Base-by-base conservation (phyloP, 2,888 invertebrate species). In the Archips xylosteana region DNA sequence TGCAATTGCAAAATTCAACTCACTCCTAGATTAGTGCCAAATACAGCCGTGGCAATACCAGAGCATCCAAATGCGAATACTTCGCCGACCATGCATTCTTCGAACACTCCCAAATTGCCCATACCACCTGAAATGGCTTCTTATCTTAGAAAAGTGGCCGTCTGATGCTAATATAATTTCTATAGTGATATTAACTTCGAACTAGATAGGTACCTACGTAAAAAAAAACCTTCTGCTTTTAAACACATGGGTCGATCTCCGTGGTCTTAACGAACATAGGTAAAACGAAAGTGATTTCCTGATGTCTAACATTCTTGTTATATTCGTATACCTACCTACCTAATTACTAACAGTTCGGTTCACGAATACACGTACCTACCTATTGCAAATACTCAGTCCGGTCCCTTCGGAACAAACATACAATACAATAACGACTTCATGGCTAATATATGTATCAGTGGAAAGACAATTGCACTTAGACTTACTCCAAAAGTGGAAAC, bases 41-140 rank as follows among this genome's bases (percentile, higher is more conserved):
- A 34, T 8, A 61, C 8, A n/a, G 69, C 68, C 13, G 64, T 57
- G n/a, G 92, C 85, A 36, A 94, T 86, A 42, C 95, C 96, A 42
- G 95, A 91, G 81, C 96, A 96, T 4, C 95, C 96, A 82, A 95
- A 96, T 1, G 95, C 92, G 10, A 95, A 76, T 78, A 95, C 95
- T 80, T 96, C 96, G 51, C 91, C 90, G 57, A 95, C 84, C 49
- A 96, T 81, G 77, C 92, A 92, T 13, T 87, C 85, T 77, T 95
- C 95, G 78, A 95, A 83, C 15, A 88, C 85, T 34, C 90, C 88
- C 57, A 95, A 81, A 39, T 92, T 95, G 57, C 68, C 68, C n/a
- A 94, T 81, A 1, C 96, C 96, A 79, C 74, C 70, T 74, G 70
- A 47, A 74, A 70, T 47, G 45, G 23, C 45, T 63, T 47, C 13